phyloP scores from a whole-genome alignment of 92 coral and sea anemone species.

The Pocillopora meandrina region DNA sequence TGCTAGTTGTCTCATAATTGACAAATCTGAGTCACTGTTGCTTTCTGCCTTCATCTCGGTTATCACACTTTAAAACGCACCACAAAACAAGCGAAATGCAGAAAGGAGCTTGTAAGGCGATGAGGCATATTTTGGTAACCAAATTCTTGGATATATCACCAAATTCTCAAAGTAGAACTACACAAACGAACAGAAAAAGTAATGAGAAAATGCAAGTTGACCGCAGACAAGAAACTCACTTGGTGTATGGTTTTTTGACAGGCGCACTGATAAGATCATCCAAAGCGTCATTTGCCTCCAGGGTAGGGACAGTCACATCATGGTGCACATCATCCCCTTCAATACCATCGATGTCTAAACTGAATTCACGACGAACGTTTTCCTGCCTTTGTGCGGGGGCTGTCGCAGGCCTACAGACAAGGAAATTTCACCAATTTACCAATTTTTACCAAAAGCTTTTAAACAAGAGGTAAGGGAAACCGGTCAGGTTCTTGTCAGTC shows the following conservation, averaged over 20 bases:
- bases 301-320: conserved; percentile 70
- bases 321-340: conserved; percentile 62
- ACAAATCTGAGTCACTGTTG: no score
- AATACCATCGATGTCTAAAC: conserved; percentile 81
- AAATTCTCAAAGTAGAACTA: not conserved
- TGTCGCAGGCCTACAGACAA: conserved; percentile 62
- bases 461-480: no score
- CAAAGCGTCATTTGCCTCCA: conserved; percentile 84
- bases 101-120: no score
- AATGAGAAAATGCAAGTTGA: not conserved
- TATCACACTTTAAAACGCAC: no score
- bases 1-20: no score
- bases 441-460: no score
- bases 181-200: not conserved
- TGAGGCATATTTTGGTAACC: no score
- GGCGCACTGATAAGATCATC: conserved; percentile 94
- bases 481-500: no score
- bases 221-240: conserved; percentile 42
- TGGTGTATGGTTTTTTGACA: conserved; percentile 78
- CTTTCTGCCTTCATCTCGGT: no score
- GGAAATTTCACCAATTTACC: no score
- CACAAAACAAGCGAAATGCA: no score
- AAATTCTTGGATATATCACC: not conserved
- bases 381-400: conserved; percentile 76
- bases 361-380: conserved; percentile 80